Percentiles rank a stretch among this genome's conserved stretches.
Conservation (phyloP, 1,140 invertebrate genomes). For the Lepidostoma basale region DNA sequence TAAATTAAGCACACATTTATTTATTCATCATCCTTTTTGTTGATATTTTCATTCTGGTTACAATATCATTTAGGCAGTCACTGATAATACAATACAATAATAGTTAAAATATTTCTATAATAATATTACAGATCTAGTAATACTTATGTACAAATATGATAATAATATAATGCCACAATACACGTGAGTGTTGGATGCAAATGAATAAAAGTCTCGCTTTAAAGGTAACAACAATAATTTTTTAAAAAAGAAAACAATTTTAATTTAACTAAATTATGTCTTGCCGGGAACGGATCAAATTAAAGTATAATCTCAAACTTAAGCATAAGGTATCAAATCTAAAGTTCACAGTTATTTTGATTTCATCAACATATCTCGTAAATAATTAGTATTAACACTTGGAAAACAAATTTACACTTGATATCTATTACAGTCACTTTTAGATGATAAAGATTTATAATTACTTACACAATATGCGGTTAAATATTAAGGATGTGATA, state of each 20-base stretch:
- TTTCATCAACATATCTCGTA: constrained; percentile 37
- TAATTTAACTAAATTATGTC: constrained; percentile 32
- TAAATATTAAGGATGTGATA: constrained; percentile 36
- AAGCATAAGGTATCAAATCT: constrained; percentile 42
- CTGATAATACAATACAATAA: constrained; percentile 46
- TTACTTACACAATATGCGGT: constrained; percentile 31
- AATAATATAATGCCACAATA: constrained; percentile 45
- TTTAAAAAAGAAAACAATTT: constrained; percentile 33
- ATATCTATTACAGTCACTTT: constrained; percentile 44
- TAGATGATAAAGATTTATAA: constrained; percentile 36
- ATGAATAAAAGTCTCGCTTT: constrained; percentile 44
- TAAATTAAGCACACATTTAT: constrained; percentile 46
- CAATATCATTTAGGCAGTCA: constrained; percentile 46
- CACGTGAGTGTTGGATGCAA: constrained; percentile 42
- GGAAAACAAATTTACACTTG: constrained; percentile 42
- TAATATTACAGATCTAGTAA: constrained; percentile 46
- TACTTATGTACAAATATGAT: constrained; percentile 45
- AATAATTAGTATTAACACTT: constrained; percentile 39
- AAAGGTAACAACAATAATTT: constrained; percentile 45
- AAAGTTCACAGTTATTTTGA: constrained; percentile 43
- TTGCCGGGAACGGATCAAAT: constrained; percentile 38
- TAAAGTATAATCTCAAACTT: constrained; percentile 44
- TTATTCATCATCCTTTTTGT: constrained; percentile 44
- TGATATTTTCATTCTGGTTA: constrained; percentile 45
- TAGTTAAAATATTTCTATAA: constrained; percentile 47